phyloP scores from a whole-genome alignment of 1,140 invertebrate species.

The Drosophila lacertosa region DNA sequence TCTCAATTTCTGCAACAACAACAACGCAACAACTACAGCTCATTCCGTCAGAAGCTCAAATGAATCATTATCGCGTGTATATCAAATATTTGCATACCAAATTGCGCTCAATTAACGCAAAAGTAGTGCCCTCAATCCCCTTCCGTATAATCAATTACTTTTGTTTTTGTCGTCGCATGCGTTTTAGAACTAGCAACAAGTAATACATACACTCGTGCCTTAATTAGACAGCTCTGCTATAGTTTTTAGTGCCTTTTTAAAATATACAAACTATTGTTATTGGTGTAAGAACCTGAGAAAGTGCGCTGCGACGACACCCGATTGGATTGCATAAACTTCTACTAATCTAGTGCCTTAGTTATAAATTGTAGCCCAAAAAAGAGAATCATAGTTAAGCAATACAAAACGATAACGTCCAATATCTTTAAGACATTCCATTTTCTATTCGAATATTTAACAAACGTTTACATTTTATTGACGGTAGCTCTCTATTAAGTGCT shows the following conservation, averaged over 20 bases:
- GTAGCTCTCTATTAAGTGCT: slow-evolving; percentile 16
- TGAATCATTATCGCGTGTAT: slow-evolving; percentile 67
- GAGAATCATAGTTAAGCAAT: slow-evolving; percentile 26
- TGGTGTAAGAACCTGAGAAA: slow-evolving; percentile 40
- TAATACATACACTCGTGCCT: slow-evolving; percentile 61
- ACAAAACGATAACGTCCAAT: slow-evolving; percentile 38
- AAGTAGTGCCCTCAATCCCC: slow-evolving; percentile 7
- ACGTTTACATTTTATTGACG: slow-evolving; percentile 10
- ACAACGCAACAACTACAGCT: slow-evolving; percentile 20
- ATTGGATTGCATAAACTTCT: slow-evolving; percentile 80
- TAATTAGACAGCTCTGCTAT: slow-evolving; percentile 69
- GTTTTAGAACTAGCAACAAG: slow-evolving; percentile 53
- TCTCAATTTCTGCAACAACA: slow-evolving; percentile 16
- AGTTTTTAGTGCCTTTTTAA: slow-evolving; percentile 62
- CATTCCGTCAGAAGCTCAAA: slow-evolving; percentile 55
- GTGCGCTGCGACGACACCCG: slow-evolving; percentile 31
- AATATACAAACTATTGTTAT: slow-evolving; percentile 46
- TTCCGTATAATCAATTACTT: slow-evolving; percentile 15
- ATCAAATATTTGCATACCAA: slow-evolving; percentile 45
- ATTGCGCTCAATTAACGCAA: slow-evolving; percentile 76
- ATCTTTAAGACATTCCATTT: slow-evolving; percentile 31
- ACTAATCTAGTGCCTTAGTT: slow-evolving; percentile 69
- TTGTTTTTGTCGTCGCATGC: slow-evolving; percentile 48
- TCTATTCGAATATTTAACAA: slow-evolving; percentile 20
- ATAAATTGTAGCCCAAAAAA: slow-evolving; percentile 30